Conservation (phyloP, 2,888 invertebrate genomes). For the Eupithecia subumbrata region DNA sequence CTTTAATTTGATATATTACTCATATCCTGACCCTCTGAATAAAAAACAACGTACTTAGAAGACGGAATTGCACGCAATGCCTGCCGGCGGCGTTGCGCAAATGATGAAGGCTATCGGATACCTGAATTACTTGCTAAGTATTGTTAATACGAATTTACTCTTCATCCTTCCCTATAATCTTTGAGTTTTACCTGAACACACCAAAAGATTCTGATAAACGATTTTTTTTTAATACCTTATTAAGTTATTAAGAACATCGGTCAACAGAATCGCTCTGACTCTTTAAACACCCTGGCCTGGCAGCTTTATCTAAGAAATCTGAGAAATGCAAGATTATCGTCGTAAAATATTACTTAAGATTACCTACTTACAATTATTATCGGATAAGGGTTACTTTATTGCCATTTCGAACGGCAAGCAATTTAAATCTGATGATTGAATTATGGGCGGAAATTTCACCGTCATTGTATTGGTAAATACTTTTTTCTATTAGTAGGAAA, state of each 20-base stretch:
- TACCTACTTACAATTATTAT: background rate
- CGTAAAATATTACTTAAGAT: background rate
- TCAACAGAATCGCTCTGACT: background rate
- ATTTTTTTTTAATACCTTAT: background rate
- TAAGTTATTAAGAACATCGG: background rate
- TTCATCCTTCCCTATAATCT: slow-evolving; percentile 3
- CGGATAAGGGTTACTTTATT: background rate
- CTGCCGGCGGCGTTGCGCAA: slow-evolving; percentile 60
- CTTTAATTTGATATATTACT: background rate
- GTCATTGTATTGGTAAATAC: background rate
- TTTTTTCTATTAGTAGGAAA: background rate
- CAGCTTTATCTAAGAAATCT: background rate
- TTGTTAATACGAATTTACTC: slow-evolving; percentile 52
- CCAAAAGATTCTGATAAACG: background rate
- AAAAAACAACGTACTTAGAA: background rate
- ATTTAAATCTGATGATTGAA: background rate
- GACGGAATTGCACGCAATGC: slow-evolving; percentile 57
- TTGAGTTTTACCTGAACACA: background rate
- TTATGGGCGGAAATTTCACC: background rate
- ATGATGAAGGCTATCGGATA: slow-evolving; percentile 68
- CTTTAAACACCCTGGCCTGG: background rate
- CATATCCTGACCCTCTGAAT: background rate
- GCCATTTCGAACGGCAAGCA: background rate
- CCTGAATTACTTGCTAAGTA: slow-evolving; percentile 62
- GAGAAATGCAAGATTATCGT: background rate